Evolutionary conservation across 2,888 invertebrate genomes (phyloP).

Genomic region (Tinea pellionella): DNA sequence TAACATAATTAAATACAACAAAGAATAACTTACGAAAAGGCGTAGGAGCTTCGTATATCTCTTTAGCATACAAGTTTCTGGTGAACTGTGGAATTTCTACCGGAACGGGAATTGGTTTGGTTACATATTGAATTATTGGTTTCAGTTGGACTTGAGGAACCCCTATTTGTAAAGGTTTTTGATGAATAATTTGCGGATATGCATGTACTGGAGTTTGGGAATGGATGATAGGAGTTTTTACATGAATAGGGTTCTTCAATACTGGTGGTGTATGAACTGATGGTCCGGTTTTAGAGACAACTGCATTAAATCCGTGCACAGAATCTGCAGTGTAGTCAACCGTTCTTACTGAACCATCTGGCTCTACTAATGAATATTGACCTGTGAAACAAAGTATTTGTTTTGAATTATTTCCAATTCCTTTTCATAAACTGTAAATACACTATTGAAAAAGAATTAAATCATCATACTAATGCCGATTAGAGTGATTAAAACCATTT

Average conservation of each 20-base stretch:
- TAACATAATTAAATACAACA: conserved; percentile 5
- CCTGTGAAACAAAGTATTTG: conserved; percentile 34
- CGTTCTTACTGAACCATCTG: conserved; percentile 63
- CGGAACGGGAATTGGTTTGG: conserved; percentile 46
- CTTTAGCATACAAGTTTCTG: conserved; percentile 19
- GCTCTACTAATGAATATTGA: conserved; percentile 64
- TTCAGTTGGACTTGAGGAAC: conserved; percentile 20
- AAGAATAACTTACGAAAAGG: conserved; percentile 34
- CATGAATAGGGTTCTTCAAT: conserved; percentile 24
- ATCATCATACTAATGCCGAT: too few species aligned
- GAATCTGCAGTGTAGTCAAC: conserved; percentile 71
- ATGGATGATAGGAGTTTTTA: background rate
- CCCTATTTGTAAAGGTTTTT: background rate
- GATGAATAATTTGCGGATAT: background rate
- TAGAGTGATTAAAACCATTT: too few species aligned
- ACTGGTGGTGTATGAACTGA: conserved; percentile 46
- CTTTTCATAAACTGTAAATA: too few species aligned
- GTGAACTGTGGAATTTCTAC: conserved; percentile 35
- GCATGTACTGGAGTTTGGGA: background rate
- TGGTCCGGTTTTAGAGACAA: conserved; percentile 65
- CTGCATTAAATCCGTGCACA: conserved; percentile 69
- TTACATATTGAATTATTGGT: conserved; percentile 30
- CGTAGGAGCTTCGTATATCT: conserved; percentile 28
- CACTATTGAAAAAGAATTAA: too few species aligned
- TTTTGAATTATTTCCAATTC: too few species aligned